Evolutionary conservation across 2,888 invertebrate genomes (phyloP).

Genomic region (Clepsis dumicolana): DNA sequence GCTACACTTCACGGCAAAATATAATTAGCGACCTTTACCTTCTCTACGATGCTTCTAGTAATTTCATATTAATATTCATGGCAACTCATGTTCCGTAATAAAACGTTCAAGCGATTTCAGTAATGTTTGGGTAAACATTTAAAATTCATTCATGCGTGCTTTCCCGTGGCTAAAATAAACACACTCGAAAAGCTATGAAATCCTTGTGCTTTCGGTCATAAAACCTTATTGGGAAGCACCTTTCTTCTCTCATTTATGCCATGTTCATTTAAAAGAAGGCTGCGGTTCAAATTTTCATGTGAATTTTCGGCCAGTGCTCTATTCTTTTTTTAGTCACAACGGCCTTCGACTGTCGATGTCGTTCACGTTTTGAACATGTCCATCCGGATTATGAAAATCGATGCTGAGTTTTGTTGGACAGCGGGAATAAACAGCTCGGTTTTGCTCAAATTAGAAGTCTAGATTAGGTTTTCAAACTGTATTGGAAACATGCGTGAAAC

Average conservation of each 20-base stretch:
- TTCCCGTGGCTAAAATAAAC: background rate
- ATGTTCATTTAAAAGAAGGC: too few relatives aligned
- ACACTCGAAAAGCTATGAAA: background rate
- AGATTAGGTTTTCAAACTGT: too few relatives aligned
- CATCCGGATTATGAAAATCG: background rate
- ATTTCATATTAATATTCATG: background rate
- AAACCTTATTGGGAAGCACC: too few relatives aligned
- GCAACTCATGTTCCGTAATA: background rate
- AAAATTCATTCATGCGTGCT: background rate
- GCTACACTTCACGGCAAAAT: too few relatives aligned
- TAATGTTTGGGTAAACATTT: background rate
- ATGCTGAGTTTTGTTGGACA: background rate
- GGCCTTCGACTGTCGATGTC: background rate
- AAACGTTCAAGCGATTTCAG: background rate
- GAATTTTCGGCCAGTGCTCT: background rate
- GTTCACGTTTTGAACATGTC: background rate
- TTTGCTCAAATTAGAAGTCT: background rate
- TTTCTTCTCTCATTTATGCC: too few relatives aligned
- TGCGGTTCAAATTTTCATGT: background rate
- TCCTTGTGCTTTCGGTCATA: background rate
- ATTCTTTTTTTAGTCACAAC: background rate
- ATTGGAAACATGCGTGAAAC: too few relatives aligned
- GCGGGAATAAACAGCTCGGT: background rate
- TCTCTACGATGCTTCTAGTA: too few relatives aligned
- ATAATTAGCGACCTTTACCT: too few relatives aligned